Base-by-base conservation (phyloP, 2,797 vertebrate genomes). In the Coranthus polyacanthus region DNA sequence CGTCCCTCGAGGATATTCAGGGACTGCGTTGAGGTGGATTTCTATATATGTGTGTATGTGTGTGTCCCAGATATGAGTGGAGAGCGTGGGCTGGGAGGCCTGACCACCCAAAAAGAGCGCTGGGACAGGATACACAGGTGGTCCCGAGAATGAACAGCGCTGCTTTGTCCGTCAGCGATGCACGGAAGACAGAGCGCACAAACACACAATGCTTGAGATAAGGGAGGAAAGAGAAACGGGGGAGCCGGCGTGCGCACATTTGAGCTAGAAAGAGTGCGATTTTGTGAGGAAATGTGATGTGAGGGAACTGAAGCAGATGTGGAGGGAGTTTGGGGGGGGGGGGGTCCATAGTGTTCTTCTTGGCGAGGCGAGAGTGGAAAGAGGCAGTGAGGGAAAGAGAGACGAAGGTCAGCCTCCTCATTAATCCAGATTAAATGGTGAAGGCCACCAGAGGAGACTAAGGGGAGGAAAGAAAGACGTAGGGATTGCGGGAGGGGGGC, bases 61-160 rank as follows among this genome's bases (percentile, higher is more conserved):
- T 77, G 59, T 59, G 26, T 42, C 17, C 20, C 17, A 43, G 18
- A 75, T 87, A 75, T 79, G 34, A 34, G 34, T 18, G 2, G 2
- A 17, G 63, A 50, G 69, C 53, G 68, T 60, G 67, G 66, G 39
- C 34, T 26, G 63, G 11, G 22, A 55, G 59, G 49, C 65, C 68
- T 87, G 92, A 90, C 92, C 92, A 93, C 92, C 92, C 91, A 93
- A 87, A 90, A 79, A 77, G 75, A 76, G n/a, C n/a, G n/a, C n/a
- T n/a, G n/a, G 66, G 76, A 68, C 66, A 20, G 63, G 59, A 68
- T 17, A 53, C 81, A 75, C 84, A 88, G 89, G 88, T 88, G 90
- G 89, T 85, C 83, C 50, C 20, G 12, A 43, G 75, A 81, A 68
- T 62, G 83, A 84, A 82, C 87, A 86, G 88, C 82, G 2, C 77